Percentiles rank a stretch among this genome's conserved stretches.
These are phyloP conservation scores for Chamaetylas fuelleborni DNA, from an alignment of 2,113 vertebrate species.

Conservation along the genomic window DNA sequence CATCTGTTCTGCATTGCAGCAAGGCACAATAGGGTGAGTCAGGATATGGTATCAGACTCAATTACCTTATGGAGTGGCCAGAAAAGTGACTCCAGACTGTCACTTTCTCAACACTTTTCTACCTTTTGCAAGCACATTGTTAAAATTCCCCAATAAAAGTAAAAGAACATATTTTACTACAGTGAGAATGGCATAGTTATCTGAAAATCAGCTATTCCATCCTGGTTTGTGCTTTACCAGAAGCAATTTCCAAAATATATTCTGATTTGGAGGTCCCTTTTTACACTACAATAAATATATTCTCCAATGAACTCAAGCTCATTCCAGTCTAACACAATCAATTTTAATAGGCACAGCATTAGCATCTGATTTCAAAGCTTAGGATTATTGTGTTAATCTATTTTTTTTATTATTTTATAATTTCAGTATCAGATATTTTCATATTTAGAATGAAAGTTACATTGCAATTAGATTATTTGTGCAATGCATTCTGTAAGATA, in stretches of 20 bases:
- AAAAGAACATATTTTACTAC: neutral
- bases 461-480: neutral
- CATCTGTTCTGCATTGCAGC: constrained; percentile 26
- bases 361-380: constrained; percentile 14
- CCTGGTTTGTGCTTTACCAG: neutral
- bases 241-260: neutral
- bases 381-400: neutral
- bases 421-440: neutral
- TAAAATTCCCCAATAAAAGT: neutral
- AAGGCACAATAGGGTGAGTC: neutral
- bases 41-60: neutral
- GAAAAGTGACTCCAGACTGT: neutral
- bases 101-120: neutral
- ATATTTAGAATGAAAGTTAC: neutral
- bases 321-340: neutral
- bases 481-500: neutral
- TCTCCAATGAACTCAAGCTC: neutral
- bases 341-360: neutral
- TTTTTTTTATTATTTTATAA: neutral
- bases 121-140: neutral
- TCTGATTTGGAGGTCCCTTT: neutral
- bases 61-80: neutral
- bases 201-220: constrained; percentile 25
- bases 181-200: neutral
- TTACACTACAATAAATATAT: neutral